Conservation (phyloP, 2,888 invertebrate species). For the Noctua pronuba region DNA sequence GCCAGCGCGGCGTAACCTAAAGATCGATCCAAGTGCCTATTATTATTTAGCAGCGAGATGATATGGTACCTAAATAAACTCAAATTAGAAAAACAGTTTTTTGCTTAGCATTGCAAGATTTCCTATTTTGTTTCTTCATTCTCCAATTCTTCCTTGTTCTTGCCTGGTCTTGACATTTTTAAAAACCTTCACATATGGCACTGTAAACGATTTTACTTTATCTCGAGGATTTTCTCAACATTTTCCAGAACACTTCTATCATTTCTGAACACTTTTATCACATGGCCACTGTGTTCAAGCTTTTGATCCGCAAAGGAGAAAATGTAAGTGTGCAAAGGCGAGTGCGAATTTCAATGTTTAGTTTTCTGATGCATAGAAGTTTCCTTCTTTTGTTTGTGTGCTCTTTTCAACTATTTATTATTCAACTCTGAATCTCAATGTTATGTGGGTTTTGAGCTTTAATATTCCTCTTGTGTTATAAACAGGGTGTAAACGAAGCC, state of each 20-base stretch:
- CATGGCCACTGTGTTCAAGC: constrained; percentile 24
- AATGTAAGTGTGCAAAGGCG: constrained; percentile 23
- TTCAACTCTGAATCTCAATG: constrained; percentile 10
- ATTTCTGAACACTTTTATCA: constrained; percentile 17
- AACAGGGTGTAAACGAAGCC: too few relatives aligned
- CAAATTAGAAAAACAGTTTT: neutral
- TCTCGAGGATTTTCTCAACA: constrained; percentile 9
- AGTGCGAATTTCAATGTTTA: constrained; percentile 40
- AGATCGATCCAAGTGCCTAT: too few relatives aligned
- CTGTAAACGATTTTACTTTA: neutral
- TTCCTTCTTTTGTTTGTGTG: constrained; percentile 11
- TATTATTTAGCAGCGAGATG: neutral
- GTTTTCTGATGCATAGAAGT: constrained; percentile 35
- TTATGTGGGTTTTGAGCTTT: neutral
- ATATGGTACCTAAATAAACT: neutral
- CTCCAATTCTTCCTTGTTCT: neutral
- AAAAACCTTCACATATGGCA: neutral
- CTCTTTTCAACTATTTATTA: constrained; percentile 8
- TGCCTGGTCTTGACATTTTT: neutral
- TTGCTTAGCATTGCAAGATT: neutral
- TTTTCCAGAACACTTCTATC: constrained; percentile 22
- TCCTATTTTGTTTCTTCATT: neutral
- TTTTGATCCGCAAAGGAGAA: constrained; percentile 37
- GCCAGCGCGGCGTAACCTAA: too few relatives aligned
- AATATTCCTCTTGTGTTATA: neutral